phyloP scores from a whole-genome alignment of 2,113 vertebrate species.

The Paracyprichromis sp. region DNA sequence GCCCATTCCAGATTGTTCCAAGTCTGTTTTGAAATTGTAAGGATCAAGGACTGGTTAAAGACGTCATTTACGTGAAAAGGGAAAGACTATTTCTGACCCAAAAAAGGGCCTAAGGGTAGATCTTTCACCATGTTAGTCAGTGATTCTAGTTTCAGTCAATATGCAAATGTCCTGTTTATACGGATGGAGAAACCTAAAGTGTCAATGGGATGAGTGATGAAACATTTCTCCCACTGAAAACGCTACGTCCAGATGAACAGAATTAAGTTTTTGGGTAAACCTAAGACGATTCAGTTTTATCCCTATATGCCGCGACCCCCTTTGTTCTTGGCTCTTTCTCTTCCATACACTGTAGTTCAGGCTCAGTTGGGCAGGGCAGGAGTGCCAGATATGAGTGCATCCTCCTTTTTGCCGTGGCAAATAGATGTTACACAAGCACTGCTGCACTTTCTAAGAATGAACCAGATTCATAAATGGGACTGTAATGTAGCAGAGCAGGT shows the following conservation, averaged over 20 bases:
- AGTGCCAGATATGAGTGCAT: neutral
- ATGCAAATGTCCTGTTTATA: neutral
- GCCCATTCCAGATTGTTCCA: neutral
- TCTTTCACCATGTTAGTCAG: neutral
- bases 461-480: neutral
- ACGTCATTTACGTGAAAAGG: neutral
- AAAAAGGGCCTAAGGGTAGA: neutral
- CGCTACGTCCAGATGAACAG: neutral
- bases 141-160: neutral
- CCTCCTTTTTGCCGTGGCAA: neutral
- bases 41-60: neutral
- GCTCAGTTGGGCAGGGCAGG: neutral
- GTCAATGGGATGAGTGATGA: neutral
- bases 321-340: neutral
- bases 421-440: neutral
- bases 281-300: neutral
- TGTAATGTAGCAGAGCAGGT: neutral
- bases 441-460: neutral
- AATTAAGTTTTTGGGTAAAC: neutral
- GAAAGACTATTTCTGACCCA: neutral
- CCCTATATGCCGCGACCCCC: neutral
- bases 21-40: neutral
- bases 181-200: neutral
- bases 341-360: neutral
- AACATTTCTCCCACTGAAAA: neutral